Evolutionary conservation across 2,888 invertebrate species (phyloP).

Genomic region (Diploptera punctata): DNA sequence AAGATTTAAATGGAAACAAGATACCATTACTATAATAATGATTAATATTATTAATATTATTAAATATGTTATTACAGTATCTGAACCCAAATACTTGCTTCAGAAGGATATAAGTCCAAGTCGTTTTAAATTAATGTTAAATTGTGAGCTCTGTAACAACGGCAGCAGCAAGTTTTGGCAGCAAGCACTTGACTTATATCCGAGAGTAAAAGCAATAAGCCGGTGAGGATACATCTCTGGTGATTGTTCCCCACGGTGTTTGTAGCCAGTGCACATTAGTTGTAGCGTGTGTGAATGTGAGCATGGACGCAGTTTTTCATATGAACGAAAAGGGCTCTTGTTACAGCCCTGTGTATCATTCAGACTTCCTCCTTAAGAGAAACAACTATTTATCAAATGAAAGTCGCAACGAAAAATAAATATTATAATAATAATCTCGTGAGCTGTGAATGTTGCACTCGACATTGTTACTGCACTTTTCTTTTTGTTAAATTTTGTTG

Average conservation of each 20-base stretch:
- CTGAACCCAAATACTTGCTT: too few relatives aligned
- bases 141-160: too few relatives aligned
- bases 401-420: constrained; percentile 37
- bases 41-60: too few relatives aligned
- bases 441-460: constrained; percentile 30
- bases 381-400: constrained; percentile 15
- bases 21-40: background rate
- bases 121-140: too few relatives aligned
- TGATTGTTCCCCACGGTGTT: constrained; percentile 1
- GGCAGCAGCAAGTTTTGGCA: too few relatives aligned
- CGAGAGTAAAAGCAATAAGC: background rate
- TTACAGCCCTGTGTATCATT: background rate
- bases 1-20: constrained; percentile 41
- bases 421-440: constrained; percentile 27
- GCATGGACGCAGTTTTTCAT: background rate
- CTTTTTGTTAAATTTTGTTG: constrained; percentile 34
- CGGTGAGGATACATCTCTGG: background rate
- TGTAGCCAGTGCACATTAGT: constrained; percentile 36
- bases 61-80: too few relatives aligned
- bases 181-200: background rate
- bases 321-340: background rate
- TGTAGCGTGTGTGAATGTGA: constrained; percentile 36
- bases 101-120: too few relatives aligned
- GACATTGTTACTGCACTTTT: constrained; percentile 24
- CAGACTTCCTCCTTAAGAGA: constrained; percentile 20